Base-by-base conservation (phyloP, 1,140 invertebrate genomes). In the Meloidogyne exigua region DNA sequence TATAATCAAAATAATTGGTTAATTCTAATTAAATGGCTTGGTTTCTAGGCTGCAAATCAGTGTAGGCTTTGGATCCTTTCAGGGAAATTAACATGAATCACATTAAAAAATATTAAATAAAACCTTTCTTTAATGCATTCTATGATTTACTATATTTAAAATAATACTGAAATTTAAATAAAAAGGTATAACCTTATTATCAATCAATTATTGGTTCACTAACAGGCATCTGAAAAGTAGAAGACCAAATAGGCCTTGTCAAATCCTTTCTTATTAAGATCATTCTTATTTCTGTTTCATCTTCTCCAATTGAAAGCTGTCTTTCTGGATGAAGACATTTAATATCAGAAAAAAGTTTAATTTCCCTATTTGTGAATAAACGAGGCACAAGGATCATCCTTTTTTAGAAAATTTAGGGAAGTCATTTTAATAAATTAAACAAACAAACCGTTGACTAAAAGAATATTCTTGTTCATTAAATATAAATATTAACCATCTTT, bases 211-310 rank as follows among this genome's bases (percentile, higher is more conserved):
- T 21, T 36, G 21, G 44, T 72, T 81, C 80, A 44, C 80, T 81
- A 57, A 79, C 32, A 7, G 80, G 80, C 81, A 81, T 83, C 57
- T 83, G 42, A 49, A 81, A 69, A 42, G 69, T 57, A n/a, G 78
- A 44, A 12, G 70, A 42, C 68, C 83, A 81, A 7, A 81, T 42
- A 18, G 80, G 80, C 15, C 70, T 32, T n/a, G 42, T 80, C 79
- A 76, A 44, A 15, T 72, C 76, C 13, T 66, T 63, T n/a, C 80
- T 63, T 25, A 78, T 68, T 10, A 81, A n/a, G n/a, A 83, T 21
- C 25, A 81, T 68, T 63, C 62, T 65, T 10, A 80, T n/a, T 44
- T 83, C 81, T 39, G 66, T 68, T 42, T 83, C 75, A 9, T 57
- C 49, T 57, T 57, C 49, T 7, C 49, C 49, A 57, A 57, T 57